A percentile compares a stretch with the other conserved stretches of the same genome.
Evolutionary conservation across 2,113 vertebrate genomes (phyloP).

Genomic region (Percopsis transmontana): DNA sequence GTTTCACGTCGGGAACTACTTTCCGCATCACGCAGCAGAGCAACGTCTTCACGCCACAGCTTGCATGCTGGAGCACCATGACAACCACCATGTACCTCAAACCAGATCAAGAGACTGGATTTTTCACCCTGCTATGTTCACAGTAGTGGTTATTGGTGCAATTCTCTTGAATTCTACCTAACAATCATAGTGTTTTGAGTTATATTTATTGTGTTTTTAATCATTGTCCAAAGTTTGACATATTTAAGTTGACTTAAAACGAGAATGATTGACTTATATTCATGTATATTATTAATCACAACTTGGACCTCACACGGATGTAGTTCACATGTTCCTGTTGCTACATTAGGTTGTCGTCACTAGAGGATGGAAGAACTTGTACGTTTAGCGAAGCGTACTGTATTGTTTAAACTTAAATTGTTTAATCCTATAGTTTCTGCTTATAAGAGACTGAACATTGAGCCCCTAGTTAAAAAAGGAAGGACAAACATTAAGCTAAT

Average conservation of each 20-base stretch:
- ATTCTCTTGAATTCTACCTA: too few species aligned
- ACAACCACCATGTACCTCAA: conserved; percentile 30
- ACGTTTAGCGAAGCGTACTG: not conserved
- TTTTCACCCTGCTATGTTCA: not conserved
- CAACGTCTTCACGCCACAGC: conserved; percentile 4
- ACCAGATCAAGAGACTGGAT: conserved; percentile 4
- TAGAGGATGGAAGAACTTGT: not conserved
- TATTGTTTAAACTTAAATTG: not conserved
- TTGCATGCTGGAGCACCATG: conserved; percentile 3
- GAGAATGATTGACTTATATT: too few species aligned
- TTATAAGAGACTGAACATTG: not conserved
- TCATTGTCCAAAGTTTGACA: too few species aligned
- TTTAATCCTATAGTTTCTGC: not conserved
- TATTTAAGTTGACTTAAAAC: too few species aligned
- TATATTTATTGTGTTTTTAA: too few species aligned
- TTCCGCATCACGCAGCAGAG: not conserved
- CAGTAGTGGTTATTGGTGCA: not conserved
- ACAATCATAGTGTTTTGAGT: too few species aligned
- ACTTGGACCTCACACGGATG: too few species aligned
- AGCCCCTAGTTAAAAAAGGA: not conserved
- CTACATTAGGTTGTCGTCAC: too few species aligned
- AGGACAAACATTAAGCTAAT: not conserved
- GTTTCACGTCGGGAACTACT: not conserved
- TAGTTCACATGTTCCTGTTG: too few species aligned
- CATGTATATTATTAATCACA: too few species aligned